Base-by-base conservation (phyloP, 2,797 vertebrate genomes). In the Leptodactylus fallax region DNA sequence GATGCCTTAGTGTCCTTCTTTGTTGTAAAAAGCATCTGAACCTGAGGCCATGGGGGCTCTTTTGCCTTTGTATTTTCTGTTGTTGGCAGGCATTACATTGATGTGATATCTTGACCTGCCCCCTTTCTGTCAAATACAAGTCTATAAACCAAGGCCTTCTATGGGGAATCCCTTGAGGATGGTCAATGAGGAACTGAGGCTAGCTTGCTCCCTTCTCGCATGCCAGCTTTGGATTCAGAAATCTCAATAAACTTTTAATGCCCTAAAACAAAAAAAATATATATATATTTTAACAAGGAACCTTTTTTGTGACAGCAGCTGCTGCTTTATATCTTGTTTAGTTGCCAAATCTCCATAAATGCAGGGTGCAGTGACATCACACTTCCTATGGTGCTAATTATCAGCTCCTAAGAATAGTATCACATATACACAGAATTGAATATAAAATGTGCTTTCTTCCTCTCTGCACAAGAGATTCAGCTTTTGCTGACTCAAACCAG, bases 321-420 rank as follows among this genome's bases (percentile, higher is more conserved):
- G 89, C 85, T 84, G 85, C 85, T 76, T 76, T 89, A 89, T 91
- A 71, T 85, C 19, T 83, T 85, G 86, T 85, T 91, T 88, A 11
- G 86, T 93, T 79, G 78, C 4, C 53, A 90, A 91, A 91, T 91
- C 91, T 90, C 88, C 2, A 0, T 90, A 82, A 92, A 91, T 77
- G 87, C 27, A 13, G 91, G 86, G 90, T 55, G 74, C 60, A 80
- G 72, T 93, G 93, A 94, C 88, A 91, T 93, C 92, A 93, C 58
- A 16, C 90, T 92, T 92, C 91, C 92, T 60, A 87, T 83, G 88
- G 91, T 92, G 92, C 86, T 93, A 92, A 90, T 90, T 91, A 92
- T 91, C 89, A 92, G 90, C 72, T 87, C 91, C 93, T 93, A 92
- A 93, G 92, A 93, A 93, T 93, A 94, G 92, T 90, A 91, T 88